These are phyloP conservation scores for Aspidoscelis tigris DNA, from an alignment of 2,113 vertebrate species.

Conservation along the genomic window DNA sequence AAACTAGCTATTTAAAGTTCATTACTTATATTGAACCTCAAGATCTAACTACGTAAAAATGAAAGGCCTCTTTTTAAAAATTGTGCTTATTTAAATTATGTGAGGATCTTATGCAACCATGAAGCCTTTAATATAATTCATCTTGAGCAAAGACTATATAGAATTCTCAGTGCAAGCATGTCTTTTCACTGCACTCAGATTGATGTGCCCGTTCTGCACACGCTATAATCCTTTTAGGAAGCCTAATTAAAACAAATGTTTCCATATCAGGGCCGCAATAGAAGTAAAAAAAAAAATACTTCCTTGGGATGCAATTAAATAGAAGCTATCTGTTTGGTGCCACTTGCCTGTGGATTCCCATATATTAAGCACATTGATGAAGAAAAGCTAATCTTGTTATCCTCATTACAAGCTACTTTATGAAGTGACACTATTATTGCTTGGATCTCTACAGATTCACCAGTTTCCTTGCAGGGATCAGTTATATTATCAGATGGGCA, in stretches of 20 bases:
- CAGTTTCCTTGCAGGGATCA: background rate
- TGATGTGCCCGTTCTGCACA: slow-evolving; percentile 25
- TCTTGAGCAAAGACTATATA: background rate
- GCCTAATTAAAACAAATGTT: slow-evolving; percentile 27
- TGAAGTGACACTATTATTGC: slow-evolving; percentile 6
- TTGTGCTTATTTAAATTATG: background rate
- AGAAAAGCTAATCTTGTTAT: slow-evolving; percentile 27
- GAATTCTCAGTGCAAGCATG: background rate
- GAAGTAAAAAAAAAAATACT: slow-evolving; percentile 25
- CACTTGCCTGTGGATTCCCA: slow-evolving; percentile 34
- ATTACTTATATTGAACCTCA: background rate
- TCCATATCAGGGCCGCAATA: slow-evolving; percentile 18
- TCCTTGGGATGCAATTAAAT: slow-evolving; percentile 23
- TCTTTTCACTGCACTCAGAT: slow-evolving; percentile 4
- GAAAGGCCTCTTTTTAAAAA: background rate
- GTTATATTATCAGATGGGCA: background rate
- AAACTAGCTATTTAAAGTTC: background rate
- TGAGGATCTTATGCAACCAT: background rate
- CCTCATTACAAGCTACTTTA: background rate
- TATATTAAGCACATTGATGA: slow-evolving; percentile 17
- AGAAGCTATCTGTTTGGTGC: slow-evolving; percentile 20
- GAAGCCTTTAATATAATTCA: background rate
- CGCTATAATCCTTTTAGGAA: slow-evolving; percentile 11
- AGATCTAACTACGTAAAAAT: background rate
- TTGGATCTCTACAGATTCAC: slow-evolving; percentile 4